phyloP scores from a whole-genome alignment of 2,113 vertebrate genomes.

The Semicossyphus pulcher region DNA sequence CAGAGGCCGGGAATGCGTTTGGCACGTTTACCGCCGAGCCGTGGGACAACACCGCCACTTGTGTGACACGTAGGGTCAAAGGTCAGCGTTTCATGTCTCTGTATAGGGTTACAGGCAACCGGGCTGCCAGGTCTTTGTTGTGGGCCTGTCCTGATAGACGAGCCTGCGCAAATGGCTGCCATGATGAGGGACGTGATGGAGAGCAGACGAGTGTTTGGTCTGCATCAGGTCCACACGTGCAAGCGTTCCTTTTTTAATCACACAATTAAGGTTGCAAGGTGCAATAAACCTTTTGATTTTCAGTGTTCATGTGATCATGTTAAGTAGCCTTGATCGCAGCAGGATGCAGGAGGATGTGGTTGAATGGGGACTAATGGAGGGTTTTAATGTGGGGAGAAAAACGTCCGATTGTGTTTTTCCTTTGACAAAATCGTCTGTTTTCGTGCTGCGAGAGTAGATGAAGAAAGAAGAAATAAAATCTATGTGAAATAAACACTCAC shows the following conservation, averaged over 20 bases:
- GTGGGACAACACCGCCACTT: conserved; percentile 71
- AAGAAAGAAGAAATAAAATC: too few species aligned
- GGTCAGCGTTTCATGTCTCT: conserved; percentile 69
- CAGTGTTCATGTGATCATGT: conserved; percentile 30
- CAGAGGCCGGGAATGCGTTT: conserved; percentile 26
- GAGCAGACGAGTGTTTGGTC: conserved; percentile 46
- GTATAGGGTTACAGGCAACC: conserved; percentile 72
- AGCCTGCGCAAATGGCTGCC: conserved; percentile 47
- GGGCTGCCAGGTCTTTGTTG: conserved; percentile 72
- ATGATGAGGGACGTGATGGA: conserved; percentile 63
- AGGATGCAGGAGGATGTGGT: conserved; percentile 45
- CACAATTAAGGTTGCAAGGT: conserved; percentile 30
- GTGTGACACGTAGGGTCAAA: conserved; percentile 69
- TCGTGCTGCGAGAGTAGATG: too few species aligned
- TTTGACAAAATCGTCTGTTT: conserved; percentile 1
- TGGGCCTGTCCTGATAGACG: conserved; percentile 55
- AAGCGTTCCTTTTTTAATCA: conserved; percentile 10
- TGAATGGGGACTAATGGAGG: conserved; percentile 11
- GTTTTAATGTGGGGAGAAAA: conserved; percentile 33
- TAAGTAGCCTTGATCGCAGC: conserved; percentile 37
- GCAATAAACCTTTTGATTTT: conserved; percentile 29
- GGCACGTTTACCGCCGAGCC: conserved; percentile 53
- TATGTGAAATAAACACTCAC: neutral
- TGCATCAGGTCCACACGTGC: conserved; percentile 35
- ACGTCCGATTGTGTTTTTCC: neutral